These are phyloP conservation scores for Sycophila texana DNA, from an alignment of 2,888 invertebrate genomes.

Conservation along the genomic window DNA sequence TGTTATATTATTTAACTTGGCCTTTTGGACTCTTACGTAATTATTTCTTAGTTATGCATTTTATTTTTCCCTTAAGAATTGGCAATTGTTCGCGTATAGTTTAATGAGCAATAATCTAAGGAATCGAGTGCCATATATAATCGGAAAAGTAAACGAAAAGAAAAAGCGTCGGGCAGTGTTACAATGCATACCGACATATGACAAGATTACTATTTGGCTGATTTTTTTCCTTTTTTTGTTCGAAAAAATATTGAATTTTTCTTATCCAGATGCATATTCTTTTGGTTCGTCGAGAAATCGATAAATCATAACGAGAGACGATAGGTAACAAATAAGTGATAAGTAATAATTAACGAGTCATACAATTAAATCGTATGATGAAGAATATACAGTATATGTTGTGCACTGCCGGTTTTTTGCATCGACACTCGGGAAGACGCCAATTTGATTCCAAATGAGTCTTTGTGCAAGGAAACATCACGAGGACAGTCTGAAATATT, in stretches of 20 bases:
- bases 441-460: conserved; percentile 38
- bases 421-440: conserved; percentile 46
- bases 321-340: background rate
- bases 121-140: conserved; percentile 38
- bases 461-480: conserved; percentile 59
- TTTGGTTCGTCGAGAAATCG: too few relatives aligned
- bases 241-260: conserved; percentile 26
- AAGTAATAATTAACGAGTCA: background rate
- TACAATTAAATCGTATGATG: background rate
- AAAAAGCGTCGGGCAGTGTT: conserved; percentile 23
- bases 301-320: too few relatives aligned
- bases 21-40: conserved; percentile 7
- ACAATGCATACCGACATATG: conserved; percentile 35
- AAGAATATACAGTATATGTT: conserved; percentile 1
- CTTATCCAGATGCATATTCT: conserved; percentile 13
- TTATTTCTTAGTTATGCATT: background rate
- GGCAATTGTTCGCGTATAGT: conserved; percentile 29
- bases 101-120: conserved; percentile 33
- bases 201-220: conserved; percentile 9
- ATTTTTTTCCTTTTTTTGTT: conserved; percentile 6
- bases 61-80: conserved; percentile 21
- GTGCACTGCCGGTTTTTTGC: conserved; percentile 40
- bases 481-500: conserved; percentile 43
- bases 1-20: conserved; percentile 7
- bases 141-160: background rate